phyloP scores from a whole-genome alignment of 2,888 invertebrate species.

The Corbicula japonica region DNA sequence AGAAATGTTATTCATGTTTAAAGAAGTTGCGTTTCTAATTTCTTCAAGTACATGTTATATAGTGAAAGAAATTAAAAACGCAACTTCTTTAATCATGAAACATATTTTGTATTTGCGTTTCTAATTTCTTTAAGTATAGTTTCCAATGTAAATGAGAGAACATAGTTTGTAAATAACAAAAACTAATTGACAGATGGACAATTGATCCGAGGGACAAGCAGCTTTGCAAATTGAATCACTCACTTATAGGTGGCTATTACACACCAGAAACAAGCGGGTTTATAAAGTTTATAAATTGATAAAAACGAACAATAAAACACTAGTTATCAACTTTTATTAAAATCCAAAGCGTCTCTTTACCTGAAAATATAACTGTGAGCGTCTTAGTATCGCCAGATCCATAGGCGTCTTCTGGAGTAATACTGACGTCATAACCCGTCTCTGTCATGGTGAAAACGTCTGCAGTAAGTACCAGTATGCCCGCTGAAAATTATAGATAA shows the following conservation, averaged over 20 bases:
- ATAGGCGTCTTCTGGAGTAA: not conserved
- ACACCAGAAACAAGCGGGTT: not conserved
- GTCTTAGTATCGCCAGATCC: not conserved
- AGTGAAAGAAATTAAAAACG: too few species aligned
- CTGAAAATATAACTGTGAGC: constrained; percentile 12
- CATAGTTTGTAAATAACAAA: not conserved
- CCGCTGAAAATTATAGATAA: constrained; percentile 8
- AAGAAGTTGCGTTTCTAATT: too few species aligned
- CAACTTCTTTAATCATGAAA: too few species aligned
- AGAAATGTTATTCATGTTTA: too few species aligned
- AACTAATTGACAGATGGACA: not conserved
- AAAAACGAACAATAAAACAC: too few species aligned
- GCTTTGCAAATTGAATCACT: not conserved
- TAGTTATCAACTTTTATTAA: too few species aligned
- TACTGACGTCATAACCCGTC: constrained; percentile 21
- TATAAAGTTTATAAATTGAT: not conserved
- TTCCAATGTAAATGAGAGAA: too few species aligned
- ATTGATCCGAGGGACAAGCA: not conserved
- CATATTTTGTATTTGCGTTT: too few species aligned
- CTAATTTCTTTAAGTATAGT: too few species aligned
- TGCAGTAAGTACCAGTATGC: not conserved
- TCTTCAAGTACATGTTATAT: too few species aligned
- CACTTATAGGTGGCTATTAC: not conserved
- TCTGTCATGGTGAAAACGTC: constrained; percentile 2
- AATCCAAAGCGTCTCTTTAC: not conserved